Percentiles rank a stretch among this genome's conserved stretches.
phyloP scores from a whole-genome alignment of 2,797 vertebrate species.

The Spondyliosoma cantharus region DNA sequence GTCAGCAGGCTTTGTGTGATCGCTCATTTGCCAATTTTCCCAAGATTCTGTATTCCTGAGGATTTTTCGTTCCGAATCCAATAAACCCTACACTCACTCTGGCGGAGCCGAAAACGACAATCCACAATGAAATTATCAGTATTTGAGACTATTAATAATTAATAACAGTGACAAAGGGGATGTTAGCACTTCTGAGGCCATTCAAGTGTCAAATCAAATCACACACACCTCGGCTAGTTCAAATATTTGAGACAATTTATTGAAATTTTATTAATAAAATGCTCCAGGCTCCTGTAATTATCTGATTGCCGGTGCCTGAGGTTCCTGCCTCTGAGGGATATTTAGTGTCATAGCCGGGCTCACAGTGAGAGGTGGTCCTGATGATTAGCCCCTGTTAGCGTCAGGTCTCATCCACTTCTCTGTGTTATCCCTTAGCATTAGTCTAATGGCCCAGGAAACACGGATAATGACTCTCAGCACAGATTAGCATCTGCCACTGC shows the following conservation, averaged over 20 bases:
- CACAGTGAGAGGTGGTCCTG: conserved; percentile 70
- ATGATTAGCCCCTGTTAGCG: conserved; percentile 81
- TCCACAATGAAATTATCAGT: conserved; percentile 37
- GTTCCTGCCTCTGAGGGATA: conserved; percentile 69
- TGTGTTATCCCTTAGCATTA: conserved; percentile 78
- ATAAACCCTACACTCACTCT: conserved; percentile 1
- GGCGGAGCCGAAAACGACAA: conserved; percentile 20
- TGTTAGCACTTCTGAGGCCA: conserved; percentile 64
- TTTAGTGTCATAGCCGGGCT: conserved; percentile 75
- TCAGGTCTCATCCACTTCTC: conserved; percentile 75
- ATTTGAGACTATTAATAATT: conserved; percentile 59
- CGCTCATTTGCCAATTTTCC: conserved; percentile 1
- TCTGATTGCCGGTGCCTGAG: conserved; percentile 61
- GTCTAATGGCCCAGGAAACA: conserved; percentile 80
- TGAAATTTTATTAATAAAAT: conserved; percentile 76
- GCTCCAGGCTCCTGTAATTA: conserved; percentile 70
- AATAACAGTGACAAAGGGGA: conserved; percentile 51
- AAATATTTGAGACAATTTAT: conserved; percentile 78
- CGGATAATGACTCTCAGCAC: conserved; percentile 77
- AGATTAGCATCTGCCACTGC: conserved; percentile 75
- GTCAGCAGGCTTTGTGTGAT: conserved; percentile 19
- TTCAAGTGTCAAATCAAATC: conserved; percentile 69
- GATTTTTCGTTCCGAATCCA: neutral
- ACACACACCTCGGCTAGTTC: conserved; percentile 53
- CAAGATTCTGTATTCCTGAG: neutral